A percentile compares a stretch with the other conserved stretches of the same genome.
phyloP scores from a whole-genome alignment of 2,797 vertebrate species.

The Huso huso region DNA sequence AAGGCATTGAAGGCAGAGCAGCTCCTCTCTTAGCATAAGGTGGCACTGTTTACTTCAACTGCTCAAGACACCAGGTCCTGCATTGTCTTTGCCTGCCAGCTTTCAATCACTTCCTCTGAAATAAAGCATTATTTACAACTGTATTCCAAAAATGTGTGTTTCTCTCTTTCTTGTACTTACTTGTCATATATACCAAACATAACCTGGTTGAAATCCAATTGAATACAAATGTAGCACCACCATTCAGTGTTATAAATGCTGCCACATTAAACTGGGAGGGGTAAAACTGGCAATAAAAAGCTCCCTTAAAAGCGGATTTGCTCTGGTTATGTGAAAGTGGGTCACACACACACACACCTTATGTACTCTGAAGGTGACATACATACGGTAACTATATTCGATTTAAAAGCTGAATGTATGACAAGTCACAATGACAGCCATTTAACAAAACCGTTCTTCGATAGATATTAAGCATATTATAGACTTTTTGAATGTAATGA shows the following conservation, averaged over 20 bases:
- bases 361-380: too few relatives aligned
- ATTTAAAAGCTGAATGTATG: slow-evolving; percentile 20
- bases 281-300: too few relatives aligned
- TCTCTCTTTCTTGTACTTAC: neutral
- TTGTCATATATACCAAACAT: neutral
- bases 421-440: neutral
- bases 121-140: neutral
- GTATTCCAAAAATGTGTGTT: neutral
- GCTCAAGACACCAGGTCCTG: neutral
- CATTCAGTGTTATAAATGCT: too few relatives aligned
- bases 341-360: neutral
- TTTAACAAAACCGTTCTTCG: too few relatives aligned
- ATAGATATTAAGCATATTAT: too few relatives aligned
- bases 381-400: too few relatives aligned
- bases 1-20: neutral
- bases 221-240: neutral
- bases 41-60: slow-evolving; percentile 22
- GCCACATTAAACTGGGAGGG: too few relatives aligned
- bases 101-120: neutral
- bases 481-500: too few relatives aligned
- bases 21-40: slow-evolving; percentile 20
- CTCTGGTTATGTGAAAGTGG: too few relatives aligned
- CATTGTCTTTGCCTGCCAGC: neutral
- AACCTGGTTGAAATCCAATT: too few relatives aligned
- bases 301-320: too few relatives aligned